Evolutionary conservation across 2,888 invertebrate genomes (phyloP).

Genomic region (Tholera decimalis): DNA sequence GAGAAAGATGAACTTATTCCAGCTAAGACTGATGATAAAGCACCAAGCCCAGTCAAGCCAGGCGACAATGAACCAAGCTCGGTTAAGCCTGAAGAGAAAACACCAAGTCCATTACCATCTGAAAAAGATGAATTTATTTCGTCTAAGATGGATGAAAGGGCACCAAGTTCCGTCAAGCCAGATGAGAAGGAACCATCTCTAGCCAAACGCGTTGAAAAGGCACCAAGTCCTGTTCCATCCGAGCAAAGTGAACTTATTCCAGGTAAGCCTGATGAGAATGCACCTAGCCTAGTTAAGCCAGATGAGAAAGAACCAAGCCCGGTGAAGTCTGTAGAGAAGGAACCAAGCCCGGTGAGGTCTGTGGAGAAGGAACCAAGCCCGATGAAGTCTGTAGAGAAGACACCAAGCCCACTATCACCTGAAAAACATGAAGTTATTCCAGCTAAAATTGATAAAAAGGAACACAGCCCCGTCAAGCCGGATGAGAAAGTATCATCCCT

Average conservation of each 20-base stretch:
- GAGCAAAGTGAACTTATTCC: too few relatives aligned
- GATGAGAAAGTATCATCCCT: slow-evolving; percentile 15
- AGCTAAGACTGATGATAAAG: neutral
- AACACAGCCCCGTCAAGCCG: accelerated
- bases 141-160: neutral
- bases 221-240: neutral
- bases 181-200: neutral
- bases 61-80: neutral
- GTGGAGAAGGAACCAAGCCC: neutral
- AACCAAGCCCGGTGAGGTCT: neutral
- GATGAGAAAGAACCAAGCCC: neutral
- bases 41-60: too few relatives aligned
- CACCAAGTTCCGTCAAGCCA: neutral
- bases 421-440: neutral
- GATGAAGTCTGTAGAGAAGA: neutral
- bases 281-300: neutral
- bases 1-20: too few relatives aligned
- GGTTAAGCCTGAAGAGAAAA: neutral
- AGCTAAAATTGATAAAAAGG: neutral
- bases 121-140: neutral
- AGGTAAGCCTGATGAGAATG: neutral
- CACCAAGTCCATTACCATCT: neutral
- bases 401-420: neutral
- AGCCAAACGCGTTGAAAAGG: neutral
- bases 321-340: neutral